Conservation (phyloP, 2,797 vertebrate species). For the Buceros bicornis region DNA sequence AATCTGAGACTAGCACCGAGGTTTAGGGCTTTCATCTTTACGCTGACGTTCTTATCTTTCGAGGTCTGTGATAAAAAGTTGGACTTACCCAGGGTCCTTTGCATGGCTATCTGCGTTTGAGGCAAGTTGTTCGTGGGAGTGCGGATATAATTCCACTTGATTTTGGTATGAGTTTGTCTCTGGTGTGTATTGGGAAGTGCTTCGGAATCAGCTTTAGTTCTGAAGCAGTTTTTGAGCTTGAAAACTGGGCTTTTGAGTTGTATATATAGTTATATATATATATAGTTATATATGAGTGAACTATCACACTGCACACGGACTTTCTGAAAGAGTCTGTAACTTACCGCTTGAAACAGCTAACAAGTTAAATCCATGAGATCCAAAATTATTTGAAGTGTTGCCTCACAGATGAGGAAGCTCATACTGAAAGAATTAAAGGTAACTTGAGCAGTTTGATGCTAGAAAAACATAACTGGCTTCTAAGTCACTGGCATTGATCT, state of each 20-base stretch:
- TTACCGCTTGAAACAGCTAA: background rate
- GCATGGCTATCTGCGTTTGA: background rate
- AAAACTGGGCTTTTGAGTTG: background rate
- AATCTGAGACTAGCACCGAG: background rate
- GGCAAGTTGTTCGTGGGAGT: background rate
- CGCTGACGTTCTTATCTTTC: background rate
- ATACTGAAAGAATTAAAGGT: background rate
- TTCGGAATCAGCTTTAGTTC: background rate
- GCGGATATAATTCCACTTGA: background rate
- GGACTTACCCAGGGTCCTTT: background rate
- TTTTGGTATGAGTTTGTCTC: background rate
- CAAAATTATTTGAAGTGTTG: background rate
- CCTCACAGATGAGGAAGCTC: background rate
- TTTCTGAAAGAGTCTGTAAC: background rate
- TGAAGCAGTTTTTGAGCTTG: background rate
- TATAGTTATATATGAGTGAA: background rate
- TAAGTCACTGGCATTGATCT: background rate
- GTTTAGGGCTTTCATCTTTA: background rate
- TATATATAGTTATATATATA: background rate
- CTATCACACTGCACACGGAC: background rate
- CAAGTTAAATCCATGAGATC: background rate
- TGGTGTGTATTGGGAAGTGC: background rate
- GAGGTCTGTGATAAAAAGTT: background rate
- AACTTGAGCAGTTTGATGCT: background rate
- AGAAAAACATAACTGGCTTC: background rate